A percentile compares a stretch with the other conserved stretches of the same genome.
phyloP scores from a whole-genome alignment of 2,888 invertebrate species.

The Anaspis maculata region DNA sequence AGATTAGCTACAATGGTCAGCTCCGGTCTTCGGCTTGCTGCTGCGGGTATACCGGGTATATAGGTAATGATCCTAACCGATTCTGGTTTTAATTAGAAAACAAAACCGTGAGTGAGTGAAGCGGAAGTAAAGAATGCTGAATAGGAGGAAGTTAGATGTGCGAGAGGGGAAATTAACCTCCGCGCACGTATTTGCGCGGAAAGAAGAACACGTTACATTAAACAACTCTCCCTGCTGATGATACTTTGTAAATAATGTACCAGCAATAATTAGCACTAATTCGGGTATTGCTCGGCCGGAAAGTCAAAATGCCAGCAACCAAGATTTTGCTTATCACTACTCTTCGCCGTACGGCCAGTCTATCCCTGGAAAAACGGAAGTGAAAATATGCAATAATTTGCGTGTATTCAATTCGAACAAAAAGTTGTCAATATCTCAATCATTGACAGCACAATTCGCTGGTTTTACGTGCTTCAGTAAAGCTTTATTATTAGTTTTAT shows the following conservation, averaged over 20 bases:
- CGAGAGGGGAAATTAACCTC: constrained; percentile 18
- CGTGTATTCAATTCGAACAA: too few species aligned
- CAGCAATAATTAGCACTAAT: constrained; percentile 23
- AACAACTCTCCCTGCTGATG: constrained; percentile 13
- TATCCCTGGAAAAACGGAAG: too few species aligned
- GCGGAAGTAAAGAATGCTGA: constrained; percentile 24
- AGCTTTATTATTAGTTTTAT: too few species aligned
- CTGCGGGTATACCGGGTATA: too few species aligned
- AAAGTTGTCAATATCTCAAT: too few species aligned
- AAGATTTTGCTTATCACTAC: too few species aligned
- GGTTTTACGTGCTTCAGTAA: too few species aligned
- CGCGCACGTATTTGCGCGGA: constrained; percentile 19
- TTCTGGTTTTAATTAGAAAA: constrained; percentile 19
- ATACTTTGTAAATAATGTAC: constrained; percentile 22
- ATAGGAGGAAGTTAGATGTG: constrained; percentile 19
- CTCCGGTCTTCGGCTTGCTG: too few species aligned
- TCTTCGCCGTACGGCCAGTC: too few species aligned
- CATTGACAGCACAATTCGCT: too few species aligned
- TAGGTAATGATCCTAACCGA: constrained; percentile 8
- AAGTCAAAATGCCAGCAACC: not conserved
- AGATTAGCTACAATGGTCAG: constrained; percentile 9
- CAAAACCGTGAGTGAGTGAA: constrained; percentile 20
- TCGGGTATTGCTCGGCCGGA: too few species aligned
- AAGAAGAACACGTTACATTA: constrained; percentile 24
- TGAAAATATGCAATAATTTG: too few species aligned